phyloP scores from a whole-genome alignment of 2,113 vertebrate species.

The Mesocricetus auratus region DNA sequence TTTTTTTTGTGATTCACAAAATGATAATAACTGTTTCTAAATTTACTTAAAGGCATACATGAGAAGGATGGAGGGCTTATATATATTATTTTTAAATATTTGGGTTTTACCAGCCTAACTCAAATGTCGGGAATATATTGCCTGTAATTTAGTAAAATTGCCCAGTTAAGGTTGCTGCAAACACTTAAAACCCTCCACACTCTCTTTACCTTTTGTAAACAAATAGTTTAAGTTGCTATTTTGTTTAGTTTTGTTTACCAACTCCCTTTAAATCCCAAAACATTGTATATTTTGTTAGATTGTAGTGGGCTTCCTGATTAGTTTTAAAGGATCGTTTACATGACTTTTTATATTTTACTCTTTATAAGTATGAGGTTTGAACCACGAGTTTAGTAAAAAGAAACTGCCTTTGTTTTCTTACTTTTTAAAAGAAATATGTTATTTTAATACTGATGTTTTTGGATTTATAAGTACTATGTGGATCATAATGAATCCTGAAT shows the following conservation, averaged over 20 bases:
- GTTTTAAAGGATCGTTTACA: slow-evolving; percentile 28
- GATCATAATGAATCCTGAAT: slow-evolving; percentile 41
- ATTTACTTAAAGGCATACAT: slow-evolving; percentile 57
- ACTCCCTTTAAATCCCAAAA: not conserved
- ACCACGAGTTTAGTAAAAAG: slow-evolving; percentile 3
- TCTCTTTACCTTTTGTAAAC: slow-evolving; percentile 34
- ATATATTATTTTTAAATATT: slow-evolving; percentile 47
- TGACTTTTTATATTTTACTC: not conserved
- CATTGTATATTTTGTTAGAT: not conserved
- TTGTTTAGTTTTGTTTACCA: slow-evolving; percentile 24
- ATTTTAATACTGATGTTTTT: slow-evolving; percentile 37
- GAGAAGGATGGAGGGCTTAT: not conserved
- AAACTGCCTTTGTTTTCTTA: not conserved
- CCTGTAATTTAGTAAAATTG: slow-evolving; percentile 41
- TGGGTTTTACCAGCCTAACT: not conserved
- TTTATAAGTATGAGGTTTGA: slow-evolving; percentile 62
- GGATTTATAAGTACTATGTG: slow-evolving; percentile 39
- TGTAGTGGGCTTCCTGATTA: not conserved
- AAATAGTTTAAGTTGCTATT: slow-evolving; percentile 4
- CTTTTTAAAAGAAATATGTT: not conserved
- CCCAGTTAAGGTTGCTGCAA: slow-evolving; percentile 4
- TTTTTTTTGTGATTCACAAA: not conserved
- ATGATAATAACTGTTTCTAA: slow-evolving; percentile 59
- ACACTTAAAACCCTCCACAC: not conserved
- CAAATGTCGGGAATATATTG: slow-evolving; percentile 27